These are phyloP conservation scores for Dryobates pubescens DNA, from an alignment of 2,797 vertebrate genomes.

Conservation along the genomic window DNA sequence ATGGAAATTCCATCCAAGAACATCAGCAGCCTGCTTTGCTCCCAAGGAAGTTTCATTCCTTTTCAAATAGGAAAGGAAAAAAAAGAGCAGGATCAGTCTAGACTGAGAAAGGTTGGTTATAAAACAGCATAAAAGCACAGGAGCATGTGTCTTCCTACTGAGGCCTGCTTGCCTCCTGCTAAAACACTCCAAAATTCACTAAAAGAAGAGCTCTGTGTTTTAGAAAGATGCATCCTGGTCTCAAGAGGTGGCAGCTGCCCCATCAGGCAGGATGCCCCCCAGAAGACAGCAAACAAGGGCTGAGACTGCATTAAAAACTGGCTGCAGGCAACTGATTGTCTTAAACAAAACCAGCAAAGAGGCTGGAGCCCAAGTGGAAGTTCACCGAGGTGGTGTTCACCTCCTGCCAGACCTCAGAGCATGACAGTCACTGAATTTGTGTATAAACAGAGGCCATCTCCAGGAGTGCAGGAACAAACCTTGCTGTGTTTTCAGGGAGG, in stretches of 20 bases:
- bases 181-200: constrained; percentile 32
- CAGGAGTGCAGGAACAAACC: not conserved
- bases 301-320: constrained; percentile 27
- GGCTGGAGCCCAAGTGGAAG: not conserved
- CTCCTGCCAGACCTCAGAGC: not conserved
- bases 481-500: not conserved
- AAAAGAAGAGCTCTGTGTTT: constrained; percentile 19
- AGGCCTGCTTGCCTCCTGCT: constrained; percentile 16
- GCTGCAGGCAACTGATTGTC: constrained; percentile 57
- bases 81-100: constrained; percentile 31
- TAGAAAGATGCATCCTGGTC: constrained; percentile 35
- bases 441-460: not conserved
- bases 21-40: constrained; percentile 52
- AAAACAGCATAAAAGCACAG: constrained; percentile 61
- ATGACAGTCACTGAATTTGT: not conserved
- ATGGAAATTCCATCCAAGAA: not conserved
- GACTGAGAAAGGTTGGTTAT: constrained; percentile 64
- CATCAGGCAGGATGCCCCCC: constrained; percentile 10
- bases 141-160: not conserved
- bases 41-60: not conserved
- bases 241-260: constrained; percentile 6
- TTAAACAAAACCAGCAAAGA: not conserved
- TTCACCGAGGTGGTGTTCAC: not conserved
- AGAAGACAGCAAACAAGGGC: not conserved
- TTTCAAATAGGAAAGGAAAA: constrained; percentile 33